Base-by-base conservation (phyloP, 2,797 vertebrate species). In the Neosilurus hyrtlii region DNA sequence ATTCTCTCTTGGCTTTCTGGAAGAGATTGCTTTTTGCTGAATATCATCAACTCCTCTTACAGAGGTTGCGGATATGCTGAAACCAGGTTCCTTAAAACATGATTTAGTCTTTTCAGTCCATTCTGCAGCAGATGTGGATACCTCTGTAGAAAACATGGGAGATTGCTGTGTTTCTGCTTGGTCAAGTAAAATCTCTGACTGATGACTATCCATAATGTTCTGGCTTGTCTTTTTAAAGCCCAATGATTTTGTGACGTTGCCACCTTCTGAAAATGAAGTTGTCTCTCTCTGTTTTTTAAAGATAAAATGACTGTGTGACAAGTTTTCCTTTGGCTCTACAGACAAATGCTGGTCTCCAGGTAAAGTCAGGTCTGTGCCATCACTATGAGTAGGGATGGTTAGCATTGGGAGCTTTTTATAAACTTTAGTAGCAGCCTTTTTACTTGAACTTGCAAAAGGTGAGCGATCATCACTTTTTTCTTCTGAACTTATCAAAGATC, bases 41-140 rank as follows among this genome's bases (percentile, higher is more conserved):
- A 67, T 51, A 26, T 73, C 56, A 26, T 73, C 56, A 82, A 65
- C 18, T 37, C 59, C 10, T n/a, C 11, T 74, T 82, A 54, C 35
- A 54, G 16, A 15, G 7, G n/a, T 73, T 73, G n/a, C 26, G 49
- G 49, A 54, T 9, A 24, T 54, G 15, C 22, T 71, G 5, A 71
- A 51, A n/a, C n/a, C n/a, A 26, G 70, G 24, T 9, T 54, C 70
- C 26, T 54, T 2, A 22, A 12, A 22, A 10, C 10, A 10, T 43
- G 9, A 16, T 26, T 22, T 43, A 68, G 18, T 35, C 20, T 68
- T 68, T 18, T 74, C 71, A 30, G 51, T 18, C 11, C 4, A 0
- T 56, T 15, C 52, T 30, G 52, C 3, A 74, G 51, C 52, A 54
- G 51, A 54, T 54, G n/a, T 24, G 15, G 24, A 24, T 30, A 56